Evolutionary conservation across 2,888 invertebrate species (phyloP).

Genomic region (Gisinianus flammeolus): DNA sequence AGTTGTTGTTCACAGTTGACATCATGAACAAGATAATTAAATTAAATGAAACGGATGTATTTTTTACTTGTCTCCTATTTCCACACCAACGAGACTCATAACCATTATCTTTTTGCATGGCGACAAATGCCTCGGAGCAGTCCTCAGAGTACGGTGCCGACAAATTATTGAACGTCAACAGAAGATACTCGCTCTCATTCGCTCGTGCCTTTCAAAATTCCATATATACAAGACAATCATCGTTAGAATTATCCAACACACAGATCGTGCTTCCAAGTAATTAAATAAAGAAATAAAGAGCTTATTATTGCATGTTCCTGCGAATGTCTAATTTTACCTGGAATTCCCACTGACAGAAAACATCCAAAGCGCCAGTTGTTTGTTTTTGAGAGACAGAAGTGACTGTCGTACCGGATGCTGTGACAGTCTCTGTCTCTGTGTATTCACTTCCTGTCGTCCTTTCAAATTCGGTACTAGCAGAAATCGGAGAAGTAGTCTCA

Average conservation of each 20-base stretch:
- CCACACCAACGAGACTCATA: constrained; percentile 57
- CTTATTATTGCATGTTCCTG: background rate
- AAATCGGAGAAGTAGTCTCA: background rate
- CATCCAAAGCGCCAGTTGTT: constrained; percentile 32
- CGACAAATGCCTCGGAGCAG: constrained; percentile 52
- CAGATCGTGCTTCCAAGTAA: no score
- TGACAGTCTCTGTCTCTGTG: background rate
- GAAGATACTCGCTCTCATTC: constrained; percentile 53
- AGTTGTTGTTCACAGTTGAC: no score
- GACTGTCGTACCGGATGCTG: background rate
- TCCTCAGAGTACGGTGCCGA: constrained; percentile 48
- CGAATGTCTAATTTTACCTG: constrained; percentile 42
- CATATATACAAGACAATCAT: background rate
- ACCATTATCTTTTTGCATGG: constrained; percentile 57
- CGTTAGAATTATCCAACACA: no score
- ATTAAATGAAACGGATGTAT: no score
- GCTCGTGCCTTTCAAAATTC: no score
- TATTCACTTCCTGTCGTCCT: background rate
- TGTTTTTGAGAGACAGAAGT: background rate
- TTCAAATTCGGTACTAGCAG: background rate
- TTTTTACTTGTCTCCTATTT: constrained; percentile 52
- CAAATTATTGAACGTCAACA: constrained; percentile 55
- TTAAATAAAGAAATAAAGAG: background rate
- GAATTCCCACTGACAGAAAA: constrained; percentile 56
- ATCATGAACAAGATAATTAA: no score